phyloP scores from a whole-genome alignment of 2,888 invertebrate genomes.

The Drosophila borealis region DNA sequence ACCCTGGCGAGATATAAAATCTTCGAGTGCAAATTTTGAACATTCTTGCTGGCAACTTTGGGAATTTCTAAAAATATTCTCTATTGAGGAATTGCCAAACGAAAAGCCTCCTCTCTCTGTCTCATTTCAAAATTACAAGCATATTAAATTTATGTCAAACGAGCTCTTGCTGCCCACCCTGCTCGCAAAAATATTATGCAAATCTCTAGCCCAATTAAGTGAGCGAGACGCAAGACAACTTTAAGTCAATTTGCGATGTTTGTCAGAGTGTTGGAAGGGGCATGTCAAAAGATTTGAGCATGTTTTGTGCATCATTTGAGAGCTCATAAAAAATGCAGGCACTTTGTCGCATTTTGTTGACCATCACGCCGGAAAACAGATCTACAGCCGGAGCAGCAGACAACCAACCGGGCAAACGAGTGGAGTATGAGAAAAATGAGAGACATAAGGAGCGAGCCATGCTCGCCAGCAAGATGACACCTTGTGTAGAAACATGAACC shows the following conservation, averaged over 20 bases:
- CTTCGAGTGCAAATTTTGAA: constrained; percentile 73
- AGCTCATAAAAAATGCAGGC: constrained; percentile 61
- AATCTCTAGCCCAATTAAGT: constrained; percentile 53
- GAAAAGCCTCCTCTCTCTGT: constrained; percentile 20
- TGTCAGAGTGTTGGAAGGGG: not conserved
- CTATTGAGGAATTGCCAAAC: constrained; percentile 34
- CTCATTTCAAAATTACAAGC: constrained; percentile 31
- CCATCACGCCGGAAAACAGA: constrained; percentile 11
- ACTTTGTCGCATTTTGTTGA: constrained; percentile 63
- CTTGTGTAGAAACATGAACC: constrained; percentile 65
- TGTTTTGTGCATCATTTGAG: constrained; percentile 61
- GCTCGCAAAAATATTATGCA: constrained; percentile 60
- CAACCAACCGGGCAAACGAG: constrained; percentile 19
- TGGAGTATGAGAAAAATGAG: constrained; percentile 26
- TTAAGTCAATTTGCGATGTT: constrained; percentile 53
- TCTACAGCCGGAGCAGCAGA: constrained; percentile 1
- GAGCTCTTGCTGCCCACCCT: not conserved
- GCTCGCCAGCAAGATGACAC: constrained; percentile 65
- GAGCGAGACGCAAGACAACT: constrained; percentile 20
- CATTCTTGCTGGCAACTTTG: constrained; percentile 61
- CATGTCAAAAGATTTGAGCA: constrained; percentile 41
- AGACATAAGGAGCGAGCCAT: constrained; percentile 36
- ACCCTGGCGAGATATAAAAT: constrained; percentile 63
- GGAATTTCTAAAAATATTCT: constrained; percentile 52
- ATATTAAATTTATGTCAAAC: constrained; percentile 51